Conservation (phyloP, 2,113 vertebrate species). For the Bagarius yarrelli region DNA sequence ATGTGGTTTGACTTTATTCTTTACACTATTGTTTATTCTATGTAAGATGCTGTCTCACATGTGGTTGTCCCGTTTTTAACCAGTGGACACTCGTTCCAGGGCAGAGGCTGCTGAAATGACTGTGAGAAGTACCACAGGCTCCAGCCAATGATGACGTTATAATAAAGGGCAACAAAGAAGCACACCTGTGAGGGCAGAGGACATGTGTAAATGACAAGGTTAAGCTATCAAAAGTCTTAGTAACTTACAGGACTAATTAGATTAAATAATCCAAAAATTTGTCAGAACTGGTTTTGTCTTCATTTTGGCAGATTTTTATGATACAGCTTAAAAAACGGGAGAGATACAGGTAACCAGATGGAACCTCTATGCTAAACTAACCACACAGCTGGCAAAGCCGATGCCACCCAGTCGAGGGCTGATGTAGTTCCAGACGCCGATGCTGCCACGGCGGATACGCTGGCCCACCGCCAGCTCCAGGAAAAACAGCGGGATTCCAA, state of each 20-base stretch:
- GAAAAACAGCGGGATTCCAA: conserved; percentile 96
- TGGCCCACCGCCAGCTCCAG: conserved; percentile 95
- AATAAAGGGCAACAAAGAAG: conserved; percentile 95
- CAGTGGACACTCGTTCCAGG: conserved; percentile 94
- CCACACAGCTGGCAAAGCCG: conserved; percentile 93
- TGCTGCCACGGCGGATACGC: conserved; percentile 91
- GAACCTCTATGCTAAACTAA: conserved; percentile 67
- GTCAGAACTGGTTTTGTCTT: neutral
- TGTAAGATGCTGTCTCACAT: conserved; percentile 72
- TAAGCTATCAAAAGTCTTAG: neutral
- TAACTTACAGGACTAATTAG: neutral
- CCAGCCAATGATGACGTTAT: conserved; percentile 99
- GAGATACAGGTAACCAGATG: neutral
- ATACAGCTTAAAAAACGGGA: neutral
- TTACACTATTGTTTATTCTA: neutral
- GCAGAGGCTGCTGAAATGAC: conserved; percentile 94
- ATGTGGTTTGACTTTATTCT: neutral
- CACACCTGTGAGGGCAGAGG: conserved; percentile 76
- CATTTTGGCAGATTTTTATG: neutral
- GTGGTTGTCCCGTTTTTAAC: conserved; percentile 84
- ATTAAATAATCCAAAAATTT: neutral
- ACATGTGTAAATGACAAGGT: neutral
- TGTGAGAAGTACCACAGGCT: conserved; percentile 98
- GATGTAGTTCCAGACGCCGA: conserved; percentile 98
- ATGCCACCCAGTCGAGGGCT: conserved; percentile 94